Conservation (phyloP, 2,113 vertebrate species). For the Sphaerodactylus townsendi region DNA sequence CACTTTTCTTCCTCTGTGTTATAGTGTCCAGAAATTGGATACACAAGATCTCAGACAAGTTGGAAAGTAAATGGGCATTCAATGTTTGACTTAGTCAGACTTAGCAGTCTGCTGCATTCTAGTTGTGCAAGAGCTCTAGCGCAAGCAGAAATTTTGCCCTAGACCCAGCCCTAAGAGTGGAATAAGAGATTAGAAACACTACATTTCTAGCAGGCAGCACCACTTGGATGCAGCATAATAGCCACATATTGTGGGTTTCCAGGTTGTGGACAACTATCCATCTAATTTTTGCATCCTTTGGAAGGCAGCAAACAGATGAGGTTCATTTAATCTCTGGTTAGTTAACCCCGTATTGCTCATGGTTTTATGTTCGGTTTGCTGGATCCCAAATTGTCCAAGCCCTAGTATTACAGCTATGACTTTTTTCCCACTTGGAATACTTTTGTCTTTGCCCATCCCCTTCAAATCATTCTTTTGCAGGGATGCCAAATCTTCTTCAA, state of each 20-base stretch:
- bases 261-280: not conserved
- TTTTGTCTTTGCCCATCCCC: not conserved
- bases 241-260: not conserved
- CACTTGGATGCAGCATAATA: not conserved
- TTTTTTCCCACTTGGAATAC: not conserved
- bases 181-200: not conserved
- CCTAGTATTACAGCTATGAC: not conserved
- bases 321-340: not conserved
- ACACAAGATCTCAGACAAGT: too few relatives aligned
- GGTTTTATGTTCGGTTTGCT: not conserved
- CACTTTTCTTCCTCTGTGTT: too few relatives aligned
- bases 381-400: not conserved
- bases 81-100: too few relatives aligned
- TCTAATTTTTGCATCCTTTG: not conserved
- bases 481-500: accelerated
- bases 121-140: too few relatives aligned
- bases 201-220: not conserved
- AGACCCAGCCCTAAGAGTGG: too few relatives aligned
- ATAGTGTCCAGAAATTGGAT: too few relatives aligned
- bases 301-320: not conserved
- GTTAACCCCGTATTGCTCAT: not conserved
- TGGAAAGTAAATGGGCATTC: too few relatives aligned
- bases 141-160: too few relatives aligned
- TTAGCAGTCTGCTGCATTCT: too few relatives aligned
- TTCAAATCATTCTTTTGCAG: constrained; percentile 17